Evolutionary conservation across 2,888 invertebrate genomes (phyloP).

Genomic region (Euphydryas editha): DNA sequence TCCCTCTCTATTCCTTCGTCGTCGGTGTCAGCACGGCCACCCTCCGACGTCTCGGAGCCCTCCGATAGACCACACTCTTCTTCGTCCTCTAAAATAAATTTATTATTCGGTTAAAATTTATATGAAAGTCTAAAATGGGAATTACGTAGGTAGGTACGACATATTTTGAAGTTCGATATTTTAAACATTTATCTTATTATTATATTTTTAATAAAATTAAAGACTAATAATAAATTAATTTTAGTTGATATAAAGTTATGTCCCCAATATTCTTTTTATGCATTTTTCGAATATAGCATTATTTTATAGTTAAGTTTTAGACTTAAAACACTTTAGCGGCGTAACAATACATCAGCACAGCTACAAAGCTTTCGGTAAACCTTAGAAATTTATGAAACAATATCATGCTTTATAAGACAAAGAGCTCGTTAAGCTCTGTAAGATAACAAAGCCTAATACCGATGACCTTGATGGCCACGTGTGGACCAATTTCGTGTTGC

Average conservation of each 20-base stretch:
- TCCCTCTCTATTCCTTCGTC: conserved; percentile 96
- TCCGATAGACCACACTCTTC: conserved; percentile 74
- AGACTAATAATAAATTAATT: too few relatives aligned
- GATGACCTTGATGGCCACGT: conserved; percentile 56
- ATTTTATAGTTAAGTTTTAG: too few relatives aligned
- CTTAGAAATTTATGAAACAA: neutral
- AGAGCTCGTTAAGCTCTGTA: conserved; percentile 24
- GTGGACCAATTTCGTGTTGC: conserved; percentile 56
- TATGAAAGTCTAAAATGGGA: too few relatives aligned
- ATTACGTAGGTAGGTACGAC: too few relatives aligned
- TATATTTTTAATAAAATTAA: too few relatives aligned
- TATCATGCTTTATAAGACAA: conserved; percentile 18
- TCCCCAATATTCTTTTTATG: too few relatives aligned
- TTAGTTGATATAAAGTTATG: too few relatives aligned
- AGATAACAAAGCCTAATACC: conserved; percentile 31
- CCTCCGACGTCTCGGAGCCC: conserved; percentile 74
- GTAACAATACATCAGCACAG: neutral
- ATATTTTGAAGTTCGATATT: too few relatives aligned
- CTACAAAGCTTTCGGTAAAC: neutral
- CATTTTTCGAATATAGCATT: too few relatives aligned
- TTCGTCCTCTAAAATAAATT: conserved; percentile 66
- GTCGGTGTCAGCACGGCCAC: conserved; percentile 81
- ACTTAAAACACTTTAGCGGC: too few relatives aligned
- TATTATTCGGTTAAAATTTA: too few relatives aligned
- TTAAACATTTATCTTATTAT: too few relatives aligned